A percentile compares a stretch with the other conserved stretches of the same genome.
phyloP scores from a whole-genome alignment of 2,113 vertebrate genomes.

The Mastomys natalensis region DNA sequence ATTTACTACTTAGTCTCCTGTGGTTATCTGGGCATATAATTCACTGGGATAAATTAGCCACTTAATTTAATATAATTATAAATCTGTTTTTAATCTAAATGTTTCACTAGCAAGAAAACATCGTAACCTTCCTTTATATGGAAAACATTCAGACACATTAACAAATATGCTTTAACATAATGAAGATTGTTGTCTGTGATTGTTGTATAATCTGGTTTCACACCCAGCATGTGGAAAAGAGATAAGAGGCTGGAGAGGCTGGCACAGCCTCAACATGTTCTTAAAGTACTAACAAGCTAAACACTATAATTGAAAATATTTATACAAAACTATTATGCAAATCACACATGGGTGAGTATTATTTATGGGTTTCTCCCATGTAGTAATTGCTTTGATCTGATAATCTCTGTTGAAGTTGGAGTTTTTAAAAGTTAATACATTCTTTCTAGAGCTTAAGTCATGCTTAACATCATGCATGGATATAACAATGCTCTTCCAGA shows the following conservation, averaged over 20 bases:
- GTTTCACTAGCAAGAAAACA: constrained; percentile 46
- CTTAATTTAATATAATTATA: constrained; percentile 68
- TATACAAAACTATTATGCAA: constrained; percentile 22
- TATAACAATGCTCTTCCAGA: neutral
- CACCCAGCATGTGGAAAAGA: constrained; percentile 47
- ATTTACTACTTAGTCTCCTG: constrained; percentile 62
- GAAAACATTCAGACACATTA: constrained; percentile 30
- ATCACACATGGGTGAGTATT: neutral
- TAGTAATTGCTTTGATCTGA: constrained; percentile 27
- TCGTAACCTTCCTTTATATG: constrained; percentile 35
- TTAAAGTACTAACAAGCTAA: neutral
- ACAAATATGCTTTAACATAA: constrained; percentile 25
- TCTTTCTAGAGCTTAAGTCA: neutral
- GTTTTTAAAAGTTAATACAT: neutral
- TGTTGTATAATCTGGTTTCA: constrained; percentile 47
- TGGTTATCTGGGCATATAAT: constrained; percentile 46
- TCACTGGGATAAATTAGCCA: constrained; percentile 61
- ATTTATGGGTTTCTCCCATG: constrained; percentile 34
- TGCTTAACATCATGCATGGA: constrained; percentile 10
- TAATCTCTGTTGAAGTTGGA: neutral
- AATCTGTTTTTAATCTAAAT: constrained; percentile 57
- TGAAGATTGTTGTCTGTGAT: constrained; percentile 13
- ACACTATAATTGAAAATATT: constrained; percentile 25
- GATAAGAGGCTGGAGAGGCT: constrained; percentile 26
- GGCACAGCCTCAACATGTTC: neutral